Evolutionary conservation across 2,113 vertebrate genomes (phyloP), one percentile per base, ranked within the genome.

Genomic region (Chionis minor): DNA sequence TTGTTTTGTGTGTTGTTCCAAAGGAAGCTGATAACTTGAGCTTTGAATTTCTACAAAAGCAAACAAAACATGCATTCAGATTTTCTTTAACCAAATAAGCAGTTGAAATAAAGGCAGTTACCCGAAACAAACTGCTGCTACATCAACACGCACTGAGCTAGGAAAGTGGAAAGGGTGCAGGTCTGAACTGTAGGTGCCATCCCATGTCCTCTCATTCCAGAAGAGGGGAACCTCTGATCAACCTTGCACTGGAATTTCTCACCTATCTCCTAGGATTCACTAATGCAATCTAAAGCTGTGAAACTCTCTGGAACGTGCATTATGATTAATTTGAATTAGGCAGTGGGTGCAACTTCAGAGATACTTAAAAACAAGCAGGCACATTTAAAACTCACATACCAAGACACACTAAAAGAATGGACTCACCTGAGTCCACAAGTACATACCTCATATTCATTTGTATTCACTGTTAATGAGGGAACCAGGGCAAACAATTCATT

Each of bases 401-500:
- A 47, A 81, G 10, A 52, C 10, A 44, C 5, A 63, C 8, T 22
- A 62, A 85, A 47, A 92, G 52, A 84, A 47, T 30, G 45, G 33
- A 38, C 21, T 54, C 6, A 32, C 12, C 14, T 15, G 52, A 49
- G 38, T 17, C 30, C 17, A 3, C 8, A 56, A 78, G 28, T 10
- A 59, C 97, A 9, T 98, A 99, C 99, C 99, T 99, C 98, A 79
- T 99, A 99, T 49, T 99, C 98, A 14, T 98, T 98, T n/a, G 99
- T 99, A 87, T 98, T 99, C 70, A 99, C 99, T 6, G 92, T 94
- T 87, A 99, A 97, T 9, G 98, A 98, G 16, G 99, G 99, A 94
- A 99, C 98, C 89, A 99, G 97, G 40, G 99, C 98, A 97, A 99
- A 98, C 7, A 99, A 96, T 42, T 99, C 98, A 63, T 98, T 98